Percentiles rank a stretch among this genome's conserved stretches.
These are phyloP conservation scores for Planiliza haematocheilus DNA, from an alignment of 2,113 vertebrate species.

Conservation along the genomic window DNA sequence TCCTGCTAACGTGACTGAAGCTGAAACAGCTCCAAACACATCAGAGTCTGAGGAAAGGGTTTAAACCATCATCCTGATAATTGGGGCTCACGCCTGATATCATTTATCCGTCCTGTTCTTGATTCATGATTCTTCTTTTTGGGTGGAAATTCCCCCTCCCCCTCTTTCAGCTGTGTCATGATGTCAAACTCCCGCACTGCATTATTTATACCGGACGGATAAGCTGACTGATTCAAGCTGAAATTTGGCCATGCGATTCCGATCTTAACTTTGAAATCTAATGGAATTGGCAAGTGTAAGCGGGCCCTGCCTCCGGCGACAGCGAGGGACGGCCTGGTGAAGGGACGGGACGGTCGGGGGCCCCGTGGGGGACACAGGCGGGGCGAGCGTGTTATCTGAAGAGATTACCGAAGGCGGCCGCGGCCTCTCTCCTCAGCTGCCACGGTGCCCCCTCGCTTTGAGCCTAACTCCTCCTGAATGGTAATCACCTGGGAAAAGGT, in stretches of 20 bases:
- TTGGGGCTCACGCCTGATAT: too few relatives aligned
- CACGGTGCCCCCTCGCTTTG: slow-evolving; percentile 61
- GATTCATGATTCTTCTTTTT: neutral
- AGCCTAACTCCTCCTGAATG: slow-evolving; percentile 74
- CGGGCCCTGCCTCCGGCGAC: slow-evolving; percentile 26
- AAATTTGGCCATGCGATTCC: slow-evolving; percentile 26
- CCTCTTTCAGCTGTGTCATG: neutral
- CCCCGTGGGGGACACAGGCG: slow-evolving; percentile 10
- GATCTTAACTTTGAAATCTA: slow-evolving; percentile 39
- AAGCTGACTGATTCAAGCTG: slow-evolving; percentile 22
- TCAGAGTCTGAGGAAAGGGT: neutral
- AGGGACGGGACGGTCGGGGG: slow-evolving; percentile 12
- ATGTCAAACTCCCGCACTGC: neutral
- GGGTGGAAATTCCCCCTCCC: neutral
- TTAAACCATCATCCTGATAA: too few relatives aligned
- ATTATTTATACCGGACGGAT: neutral
- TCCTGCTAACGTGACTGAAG: neutral
- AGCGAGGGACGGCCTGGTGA: slow-evolving; percentile 41
- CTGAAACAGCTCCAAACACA: neutral
- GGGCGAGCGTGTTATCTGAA: slow-evolving; percentile 51
- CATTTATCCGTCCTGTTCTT: too few relatives aligned
- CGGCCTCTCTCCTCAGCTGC: slow-evolving; percentile 53
- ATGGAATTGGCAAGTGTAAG: slow-evolving; percentile 32
- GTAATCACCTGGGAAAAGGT: slow-evolving; percentile 78
- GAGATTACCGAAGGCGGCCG: slow-evolving; percentile 65